These are phyloP conservation scores for Drosophila bocqueti DNA, from an alignment of 1,140 invertebrate species.

Conservation along the genomic window DNA sequence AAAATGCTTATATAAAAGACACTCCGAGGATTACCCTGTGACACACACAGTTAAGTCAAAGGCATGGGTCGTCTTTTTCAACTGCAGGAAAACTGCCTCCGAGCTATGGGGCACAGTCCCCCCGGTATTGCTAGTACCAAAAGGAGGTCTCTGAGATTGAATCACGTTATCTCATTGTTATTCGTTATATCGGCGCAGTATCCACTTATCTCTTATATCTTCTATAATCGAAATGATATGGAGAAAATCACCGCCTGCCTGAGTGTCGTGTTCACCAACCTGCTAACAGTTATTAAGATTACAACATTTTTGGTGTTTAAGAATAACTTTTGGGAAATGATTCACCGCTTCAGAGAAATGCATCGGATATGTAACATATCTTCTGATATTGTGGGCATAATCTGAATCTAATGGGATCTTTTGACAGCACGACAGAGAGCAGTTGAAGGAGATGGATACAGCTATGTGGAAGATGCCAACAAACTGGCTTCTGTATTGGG, in stretches of 20 bases:
- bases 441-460: not conserved
- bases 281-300: conserved; percentile 73
- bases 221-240: conserved; percentile 67
- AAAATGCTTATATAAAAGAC: conserved; percentile 15
- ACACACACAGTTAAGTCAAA: conserved; percentile 13
- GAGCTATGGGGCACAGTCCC: conserved; percentile 55
- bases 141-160: conserved; percentile 12
- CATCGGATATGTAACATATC: conserved; percentile 60
- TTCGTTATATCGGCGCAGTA: conserved; percentile 75
- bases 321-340: conserved; percentile 60
- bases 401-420: conserved; percentile 17
- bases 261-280: conserved; percentile 73
- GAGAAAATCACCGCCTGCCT: conserved; percentile 68
- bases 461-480: conserved; percentile 54
- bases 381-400: conserved; percentile 2
- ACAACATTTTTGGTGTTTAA: conserved; percentile 69
- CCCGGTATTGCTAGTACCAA: conserved; percentile 3
- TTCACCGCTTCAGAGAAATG: conserved; percentile 66
- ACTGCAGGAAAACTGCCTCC: conserved; percentile 62
- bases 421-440: conserved; percentile 39
- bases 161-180: conserved; percentile 53
- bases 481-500: conserved; percentile 55
- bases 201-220: conserved; percentile 63
- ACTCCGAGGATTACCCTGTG: not conserved
- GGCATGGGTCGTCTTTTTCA: conserved; percentile 56